Percentiles rank a stretch among this genome's conserved stretches.
Conservation (phyloP, 2,797 vertebrate species). For the Pipistrellus pipistrellus region DNA sequence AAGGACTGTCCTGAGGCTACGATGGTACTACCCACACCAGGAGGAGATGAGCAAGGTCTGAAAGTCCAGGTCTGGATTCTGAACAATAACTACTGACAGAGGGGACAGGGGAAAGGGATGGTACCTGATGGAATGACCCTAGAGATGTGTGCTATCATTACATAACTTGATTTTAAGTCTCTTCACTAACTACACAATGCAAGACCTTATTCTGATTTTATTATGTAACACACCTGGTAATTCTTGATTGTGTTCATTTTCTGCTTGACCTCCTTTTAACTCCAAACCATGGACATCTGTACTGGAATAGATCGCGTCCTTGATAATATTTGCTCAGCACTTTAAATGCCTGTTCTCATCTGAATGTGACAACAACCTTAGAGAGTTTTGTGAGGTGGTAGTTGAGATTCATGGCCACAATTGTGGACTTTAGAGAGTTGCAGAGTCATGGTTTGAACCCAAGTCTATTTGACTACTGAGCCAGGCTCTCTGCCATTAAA, state of each 20-base stretch:
- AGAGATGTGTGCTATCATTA: background rate
- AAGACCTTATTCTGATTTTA: background rate
- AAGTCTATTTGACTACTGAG: background rate
- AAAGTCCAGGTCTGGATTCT: background rate
- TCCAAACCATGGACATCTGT: background rate
- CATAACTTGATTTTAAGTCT: background rate
- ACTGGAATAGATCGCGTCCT: background rate
- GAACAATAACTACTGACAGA: background rate
- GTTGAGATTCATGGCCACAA: background rate
- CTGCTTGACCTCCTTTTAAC: background rate
- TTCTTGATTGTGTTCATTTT: background rate
- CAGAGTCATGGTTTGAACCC: background rate
- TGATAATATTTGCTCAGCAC: background rate
- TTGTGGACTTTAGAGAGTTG: background rate
- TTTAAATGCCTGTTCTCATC: background rate
- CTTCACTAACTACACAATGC: background rate
- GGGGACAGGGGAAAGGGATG: no score
- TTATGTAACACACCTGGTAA: background rate
- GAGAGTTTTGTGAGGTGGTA: background rate
- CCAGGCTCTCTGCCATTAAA: background rate
- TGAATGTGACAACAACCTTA: background rate
- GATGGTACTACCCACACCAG: accelerated
- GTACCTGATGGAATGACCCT: background rate
- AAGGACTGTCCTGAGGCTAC: background rate
- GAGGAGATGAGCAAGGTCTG: background rate